Evolutionary conservation across 2,888 invertebrate species (phyloP).

Genomic region (Galeopsomyia nigrocyanea): DNA sequence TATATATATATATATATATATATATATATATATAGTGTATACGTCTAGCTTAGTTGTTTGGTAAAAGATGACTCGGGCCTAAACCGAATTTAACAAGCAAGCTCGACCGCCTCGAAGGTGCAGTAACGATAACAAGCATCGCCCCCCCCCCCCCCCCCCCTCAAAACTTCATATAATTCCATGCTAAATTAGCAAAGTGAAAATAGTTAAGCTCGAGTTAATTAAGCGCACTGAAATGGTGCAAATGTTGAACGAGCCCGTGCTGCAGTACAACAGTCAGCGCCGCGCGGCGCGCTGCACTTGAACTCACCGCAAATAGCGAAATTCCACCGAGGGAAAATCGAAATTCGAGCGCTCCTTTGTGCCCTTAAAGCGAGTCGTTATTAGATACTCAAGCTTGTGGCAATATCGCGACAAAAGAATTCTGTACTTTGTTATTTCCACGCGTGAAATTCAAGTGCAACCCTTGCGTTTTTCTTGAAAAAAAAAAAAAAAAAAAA

Average conservation of each 20-base stretch:
- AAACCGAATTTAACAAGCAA: not conserved
- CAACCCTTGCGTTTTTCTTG: too few relatives aligned
- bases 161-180: not conserved
- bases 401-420: too few relatives aligned
- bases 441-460: too few relatives aligned
- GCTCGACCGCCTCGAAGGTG: too few relatives aligned
- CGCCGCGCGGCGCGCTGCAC: too few relatives aligned
- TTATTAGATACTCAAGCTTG: conserved; percentile 11
- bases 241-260: not conserved
- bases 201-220: not conserved
- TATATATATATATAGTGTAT: too few relatives aligned
- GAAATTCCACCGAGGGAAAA: conserved; percentile 25
- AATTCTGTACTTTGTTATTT: too few relatives aligned
- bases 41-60: too few relatives aligned
- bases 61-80: too few relatives aligned
- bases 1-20: too few relatives aligned
- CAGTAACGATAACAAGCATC: not conserved
- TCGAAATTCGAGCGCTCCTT: not conserved
- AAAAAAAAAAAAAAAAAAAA: too few relatives aligned
- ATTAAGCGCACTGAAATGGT: conserved; percentile 22
- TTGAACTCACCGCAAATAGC: not conserved
- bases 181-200: conserved; percentile 1
- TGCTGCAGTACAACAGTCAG: not conserved
- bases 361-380: conserved; percentile 12
- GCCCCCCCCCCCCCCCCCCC: too few relatives aligned